Percentiles rank a stretch among this genome's conserved stretches.
phyloP scores from a whole-genome alignment of 1,140 invertebrate genomes.

The Zaprionus taronus region DNA sequence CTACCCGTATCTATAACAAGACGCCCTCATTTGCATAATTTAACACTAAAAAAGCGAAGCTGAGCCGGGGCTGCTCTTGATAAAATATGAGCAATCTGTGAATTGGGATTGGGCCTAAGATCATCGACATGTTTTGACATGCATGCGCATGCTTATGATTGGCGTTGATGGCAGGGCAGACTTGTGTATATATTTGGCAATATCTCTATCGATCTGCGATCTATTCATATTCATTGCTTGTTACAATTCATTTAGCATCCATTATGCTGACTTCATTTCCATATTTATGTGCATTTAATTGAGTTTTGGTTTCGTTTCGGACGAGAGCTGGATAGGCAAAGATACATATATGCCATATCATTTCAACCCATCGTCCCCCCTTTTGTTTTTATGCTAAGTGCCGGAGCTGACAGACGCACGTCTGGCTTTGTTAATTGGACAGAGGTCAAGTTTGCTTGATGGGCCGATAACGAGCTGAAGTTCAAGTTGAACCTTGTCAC shows the following conservation, averaged over 20 bases:
- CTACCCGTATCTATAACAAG: constrained; percentile 59
- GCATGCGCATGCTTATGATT: constrained; percentile 65
- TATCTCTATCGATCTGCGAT: constrained; percentile 42
- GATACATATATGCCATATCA: constrained; percentile 36
- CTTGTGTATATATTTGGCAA: constrained; percentile 57
- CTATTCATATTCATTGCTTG: constrained; percentile 67
- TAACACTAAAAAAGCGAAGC: constrained; percentile 63
- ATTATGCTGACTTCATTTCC: constrained; percentile 63
- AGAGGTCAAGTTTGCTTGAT: constrained; percentile 68
- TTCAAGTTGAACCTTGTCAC: constrained; percentile 59
- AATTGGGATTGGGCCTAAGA: constrained; percentile 21
- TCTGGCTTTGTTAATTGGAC: constrained; percentile 56
- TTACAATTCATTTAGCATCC: constrained; percentile 77
- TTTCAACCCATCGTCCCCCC: constrained; percentile 7
- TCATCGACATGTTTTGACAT: constrained; percentile 68
- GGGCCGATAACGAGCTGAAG: constrained; percentile 60
- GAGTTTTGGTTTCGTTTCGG: constrained; percentile 62
- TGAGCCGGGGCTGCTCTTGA: constrained; percentile 15
- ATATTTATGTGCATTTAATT: constrained; percentile 82
- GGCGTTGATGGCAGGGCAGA: constrained; percentile 63
- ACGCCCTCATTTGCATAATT: constrained; percentile 71
- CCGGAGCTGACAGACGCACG: constrained; percentile 25
- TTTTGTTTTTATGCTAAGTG: constrained; percentile 47
- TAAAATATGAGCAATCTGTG: constrained; percentile 29
- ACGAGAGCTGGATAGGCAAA: background rate